A percentile compares a stretch with the other conserved stretches of the same genome.
These are phyloP conservation scores for Tauraco hartlaubi DNA, from an alignment of 2,797 vertebrate genomes.

Conservation along the genomic window DNA sequence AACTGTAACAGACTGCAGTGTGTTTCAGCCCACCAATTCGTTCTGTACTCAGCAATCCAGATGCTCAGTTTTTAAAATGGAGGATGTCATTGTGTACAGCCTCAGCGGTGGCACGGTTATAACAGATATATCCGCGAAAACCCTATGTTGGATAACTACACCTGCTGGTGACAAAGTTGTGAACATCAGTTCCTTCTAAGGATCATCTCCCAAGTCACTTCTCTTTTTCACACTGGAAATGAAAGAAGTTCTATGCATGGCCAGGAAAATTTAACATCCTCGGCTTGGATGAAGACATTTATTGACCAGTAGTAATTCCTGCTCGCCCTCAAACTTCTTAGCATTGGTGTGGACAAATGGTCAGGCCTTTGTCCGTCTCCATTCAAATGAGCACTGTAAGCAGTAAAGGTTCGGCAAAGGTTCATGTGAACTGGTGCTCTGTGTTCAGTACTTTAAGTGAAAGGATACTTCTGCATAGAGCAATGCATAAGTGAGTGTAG, in stretches of 20 bases:
- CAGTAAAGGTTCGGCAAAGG: background rate
- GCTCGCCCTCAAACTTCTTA: background rate
- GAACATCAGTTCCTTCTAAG: background rate
- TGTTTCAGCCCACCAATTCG: background rate
- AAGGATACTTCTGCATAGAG: background rate
- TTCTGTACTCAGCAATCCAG: background rate
- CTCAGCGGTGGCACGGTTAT: background rate
- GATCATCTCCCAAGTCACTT: background rate
- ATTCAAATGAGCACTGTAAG: background rate
- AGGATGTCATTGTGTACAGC: background rate
- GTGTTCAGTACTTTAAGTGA: background rate
- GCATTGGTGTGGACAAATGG: background rate
- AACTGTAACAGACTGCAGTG: background rate
- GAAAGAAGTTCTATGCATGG: background rate
- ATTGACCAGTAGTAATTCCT: background rate
- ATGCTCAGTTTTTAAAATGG: slow-evolving; percentile 13
- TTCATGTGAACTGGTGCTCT: background rate
- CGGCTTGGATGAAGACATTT: background rate
- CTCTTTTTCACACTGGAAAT: background rate
- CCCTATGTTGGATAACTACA: background rate
- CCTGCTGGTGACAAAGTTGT: background rate
- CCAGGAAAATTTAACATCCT: background rate
- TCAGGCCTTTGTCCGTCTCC: background rate
- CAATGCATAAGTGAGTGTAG: background rate
- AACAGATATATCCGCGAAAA: background rate